A percentile compares a stretch with the other conserved stretches of the same genome.
These are phyloP conservation scores for Lucilia cuprina DNA, from an alignment of 1,140 invertebrate species.

Conservation along the genomic window DNA sequence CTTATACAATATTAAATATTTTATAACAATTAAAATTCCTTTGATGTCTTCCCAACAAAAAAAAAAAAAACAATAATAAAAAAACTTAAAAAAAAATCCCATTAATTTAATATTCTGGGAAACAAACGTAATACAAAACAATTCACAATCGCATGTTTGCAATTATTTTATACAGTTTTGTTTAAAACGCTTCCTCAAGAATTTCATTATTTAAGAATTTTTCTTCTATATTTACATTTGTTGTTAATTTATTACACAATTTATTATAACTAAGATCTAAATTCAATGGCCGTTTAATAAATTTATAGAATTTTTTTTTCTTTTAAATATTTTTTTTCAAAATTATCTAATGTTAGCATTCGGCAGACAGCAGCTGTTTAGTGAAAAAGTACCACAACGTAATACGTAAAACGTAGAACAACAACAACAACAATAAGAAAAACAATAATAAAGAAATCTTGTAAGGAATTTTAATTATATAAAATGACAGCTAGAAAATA, in stretches of 20 bases:
- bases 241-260: conserved; percentile 12
- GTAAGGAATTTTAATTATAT: not conserved
- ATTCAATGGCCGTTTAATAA: conserved; percentile 4
- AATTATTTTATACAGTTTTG: conserved; percentile 6
- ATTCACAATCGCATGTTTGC: not conserved
- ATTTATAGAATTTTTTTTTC: not conserved
- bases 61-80: not conserved
- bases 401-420: not conserved
- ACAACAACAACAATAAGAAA: no score
- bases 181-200: not conserved
- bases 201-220: not conserved
- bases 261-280: not conserved
- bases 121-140: not conserved
- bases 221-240: not conserved
- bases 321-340: not conserved
- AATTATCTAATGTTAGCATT: not conserved
- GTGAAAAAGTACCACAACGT: not conserved
- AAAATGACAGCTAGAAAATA: not conserved
- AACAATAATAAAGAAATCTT: not conserved
- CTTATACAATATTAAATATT: not conserved
- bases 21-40: not conserved
- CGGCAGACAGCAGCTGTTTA: not conserved
- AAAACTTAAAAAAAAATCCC: not conserved
- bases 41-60: not conserved
- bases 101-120: conserved; percentile 3